A percentile compares a stretch with the other conserved stretches of the same genome.
These are phyloP conservation scores for Pocillopora meandrina DNA, from an alignment of 92 coral and sea anemone species.

Conservation along the genomic window DNA sequence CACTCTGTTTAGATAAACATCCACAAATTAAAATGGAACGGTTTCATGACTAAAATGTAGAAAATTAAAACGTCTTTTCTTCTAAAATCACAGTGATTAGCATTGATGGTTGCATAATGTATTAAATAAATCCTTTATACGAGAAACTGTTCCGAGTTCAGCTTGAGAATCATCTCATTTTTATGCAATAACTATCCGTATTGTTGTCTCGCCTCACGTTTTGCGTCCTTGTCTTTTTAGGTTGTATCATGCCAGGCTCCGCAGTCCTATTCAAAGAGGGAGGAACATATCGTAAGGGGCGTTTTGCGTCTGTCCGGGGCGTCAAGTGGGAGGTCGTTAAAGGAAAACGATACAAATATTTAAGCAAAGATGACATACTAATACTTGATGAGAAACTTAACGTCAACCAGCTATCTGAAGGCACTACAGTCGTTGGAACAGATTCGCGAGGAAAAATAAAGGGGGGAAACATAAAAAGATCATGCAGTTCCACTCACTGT, in stretches of 20 bases:
- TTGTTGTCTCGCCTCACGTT: neutral
- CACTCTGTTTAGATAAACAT: neutral
- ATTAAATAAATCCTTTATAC: too few species aligned
- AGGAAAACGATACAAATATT: accelerated
- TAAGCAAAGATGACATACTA: neutral
- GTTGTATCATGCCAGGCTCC: constrained; percentile 22
- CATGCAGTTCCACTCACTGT: neutral
- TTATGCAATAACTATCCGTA: neutral
- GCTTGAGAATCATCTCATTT: neutral
- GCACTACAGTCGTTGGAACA: constrained; percentile 11
- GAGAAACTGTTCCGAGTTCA: neutral
- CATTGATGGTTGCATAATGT: too few species aligned
- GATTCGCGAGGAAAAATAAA: neutral
- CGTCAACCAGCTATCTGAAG: neutral
- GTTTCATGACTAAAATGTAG: neutral
- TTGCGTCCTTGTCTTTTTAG: neutral
- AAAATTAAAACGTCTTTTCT: neutral
- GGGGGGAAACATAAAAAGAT: neutral
- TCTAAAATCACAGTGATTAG: too few species aligned
- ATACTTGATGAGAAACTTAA: constrained; percentile 15
- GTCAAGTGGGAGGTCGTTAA: neutral
- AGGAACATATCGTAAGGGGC: neutral
- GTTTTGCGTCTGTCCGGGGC: neutral
- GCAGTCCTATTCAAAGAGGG: neutral
- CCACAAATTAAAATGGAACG: neutral